These are phyloP conservation scores for Erebia ligea DNA, from an alignment of 2,888 invertebrate species.

Conservation along the genomic window DNA sequence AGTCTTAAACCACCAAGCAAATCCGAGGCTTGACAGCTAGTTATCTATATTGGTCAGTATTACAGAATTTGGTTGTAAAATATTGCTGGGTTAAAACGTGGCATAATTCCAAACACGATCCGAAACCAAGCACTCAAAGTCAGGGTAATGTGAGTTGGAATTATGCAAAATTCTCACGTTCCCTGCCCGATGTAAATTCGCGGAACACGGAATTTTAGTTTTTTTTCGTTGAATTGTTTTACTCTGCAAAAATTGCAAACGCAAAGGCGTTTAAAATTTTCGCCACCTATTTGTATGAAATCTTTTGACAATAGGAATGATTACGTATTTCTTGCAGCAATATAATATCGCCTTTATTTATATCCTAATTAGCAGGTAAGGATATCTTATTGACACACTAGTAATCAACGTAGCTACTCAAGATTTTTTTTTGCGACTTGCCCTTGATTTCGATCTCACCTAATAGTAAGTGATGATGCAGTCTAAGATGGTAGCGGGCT, in stretches of 20 bases:
- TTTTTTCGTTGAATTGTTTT: constrained; percentile 20
- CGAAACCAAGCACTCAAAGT: constrained; percentile 19
- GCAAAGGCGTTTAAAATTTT: constrained; percentile 1
- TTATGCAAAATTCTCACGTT: constrained; percentile 38
- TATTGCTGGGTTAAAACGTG: constrained; percentile 10
- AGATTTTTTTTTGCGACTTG: too few species aligned
- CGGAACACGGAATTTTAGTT: constrained; percentile 24
- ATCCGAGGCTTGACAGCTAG: background rate
- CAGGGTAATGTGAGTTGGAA: constrained; percentile 27
- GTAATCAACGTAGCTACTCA: too few species aligned
- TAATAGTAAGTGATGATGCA: too few species aligned
- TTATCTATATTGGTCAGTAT: background rate
- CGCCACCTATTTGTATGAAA: constrained; percentile 4
- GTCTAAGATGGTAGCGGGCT: too few species aligned
- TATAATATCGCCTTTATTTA: too few species aligned
- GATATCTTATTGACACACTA: too few species aligned
- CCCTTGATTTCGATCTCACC: too few species aligned
- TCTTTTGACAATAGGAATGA: background rate
- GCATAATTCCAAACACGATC: constrained; percentile 18
- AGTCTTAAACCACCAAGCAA: too few species aligned
- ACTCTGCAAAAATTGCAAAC: background rate
- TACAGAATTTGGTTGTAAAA: background rate
- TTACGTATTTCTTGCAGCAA: too few species aligned
- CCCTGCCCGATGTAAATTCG: constrained; percentile 25
- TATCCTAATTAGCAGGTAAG: too few species aligned